phyloP scores from a whole-genome alignment of 1,140 invertebrate species.

The Calephelis nemesis region DNA sequence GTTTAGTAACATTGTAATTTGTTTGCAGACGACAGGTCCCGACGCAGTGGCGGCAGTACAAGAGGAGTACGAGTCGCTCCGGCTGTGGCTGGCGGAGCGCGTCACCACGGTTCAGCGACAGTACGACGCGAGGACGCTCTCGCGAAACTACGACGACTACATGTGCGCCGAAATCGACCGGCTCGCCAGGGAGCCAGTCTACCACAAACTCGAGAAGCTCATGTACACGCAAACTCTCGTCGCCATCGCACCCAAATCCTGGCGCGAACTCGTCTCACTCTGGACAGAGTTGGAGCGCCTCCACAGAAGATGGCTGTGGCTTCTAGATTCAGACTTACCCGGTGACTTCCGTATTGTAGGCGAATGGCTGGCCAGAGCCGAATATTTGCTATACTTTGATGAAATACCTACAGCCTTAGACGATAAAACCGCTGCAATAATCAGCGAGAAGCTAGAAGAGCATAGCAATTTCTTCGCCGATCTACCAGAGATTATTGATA shows the following conservation, averaged over 20 bases:
- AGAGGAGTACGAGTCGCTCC: slow-evolving; percentile 88
- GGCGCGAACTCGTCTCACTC: slow-evolving; percentile 86
- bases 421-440: slow-evolving; percentile 91
- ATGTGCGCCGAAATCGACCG: slow-evolving; percentile 85
- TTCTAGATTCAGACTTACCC: slow-evolving; percentile 90
- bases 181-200: slow-evolving; percentile 83
- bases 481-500: slow-evolving; percentile 86
- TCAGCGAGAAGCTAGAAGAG: slow-evolving; percentile 89
- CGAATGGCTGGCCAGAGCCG: slow-evolving; percentile 93
- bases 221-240: slow-evolving; percentile 89
- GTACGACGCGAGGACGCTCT: slow-evolving; percentile 83
- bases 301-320: slow-evolving; percentile 91
- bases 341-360: slow-evolving; percentile 91
- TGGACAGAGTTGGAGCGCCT: slow-evolving; percentile 89
- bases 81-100: slow-evolving; percentile 90
- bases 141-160: slow-evolving; percentile 86
- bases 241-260: slow-evolving; percentile 88
- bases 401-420: slow-evolving; percentile 90
- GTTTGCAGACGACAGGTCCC: slow-evolving; percentile 79
- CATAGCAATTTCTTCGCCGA: slow-evolving; percentile 94
- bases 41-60: slow-evolving; percentile 88
- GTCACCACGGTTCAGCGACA: slow-evolving; percentile 85
- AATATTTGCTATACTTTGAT: slow-evolving; percentile 89
- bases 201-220: slow-evolving; percentile 86
- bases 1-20: background rate